Evolutionary conservation across 2,888 invertebrate genomes (phyloP).

Genomic region (Calliphora vomitoria): DNA sequence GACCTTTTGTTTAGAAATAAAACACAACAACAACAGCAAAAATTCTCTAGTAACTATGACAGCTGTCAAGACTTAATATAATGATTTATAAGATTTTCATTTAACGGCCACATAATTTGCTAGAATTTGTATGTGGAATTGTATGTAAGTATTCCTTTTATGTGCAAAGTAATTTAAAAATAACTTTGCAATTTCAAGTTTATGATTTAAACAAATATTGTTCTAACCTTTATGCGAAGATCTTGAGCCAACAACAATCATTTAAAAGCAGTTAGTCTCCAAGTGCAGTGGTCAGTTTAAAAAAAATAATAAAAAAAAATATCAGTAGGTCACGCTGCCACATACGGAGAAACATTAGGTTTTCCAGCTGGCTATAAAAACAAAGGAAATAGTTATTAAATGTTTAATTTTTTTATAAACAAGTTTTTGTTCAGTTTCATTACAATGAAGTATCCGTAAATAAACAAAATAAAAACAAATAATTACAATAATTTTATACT

Average conservation of each 20-base stretch:
- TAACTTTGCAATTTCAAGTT: slow-evolving; percentile 51
- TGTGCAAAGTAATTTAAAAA: slow-evolving; percentile 47
- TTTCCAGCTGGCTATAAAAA: slow-evolving; percentile 29
- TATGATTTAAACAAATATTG: slow-evolving; percentile 55
- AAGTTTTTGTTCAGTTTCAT: neutral
- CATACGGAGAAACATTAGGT: neutral
- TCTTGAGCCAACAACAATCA: neutral
- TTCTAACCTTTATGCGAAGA: slow-evolving; percentile 35
- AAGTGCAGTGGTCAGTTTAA: slow-evolving; percentile 11
- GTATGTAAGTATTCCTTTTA: slow-evolving; percentile 32
- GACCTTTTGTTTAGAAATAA: slow-evolving; percentile 55
- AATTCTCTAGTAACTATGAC: slow-evolving; percentile 47
- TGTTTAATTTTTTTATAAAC: slow-evolving; percentile 10
- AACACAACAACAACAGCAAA: neutral
- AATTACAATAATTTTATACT: neutral
- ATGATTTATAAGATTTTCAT: slow-evolving; percentile 56
- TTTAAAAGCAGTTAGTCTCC: neutral
- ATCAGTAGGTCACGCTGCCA: slow-evolving; percentile 54
- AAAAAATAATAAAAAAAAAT: slow-evolving; percentile 28
- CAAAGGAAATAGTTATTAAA: slow-evolving; percentile 66
- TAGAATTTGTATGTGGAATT: slow-evolving; percentile 2
- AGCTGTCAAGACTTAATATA: slow-evolving; percentile 52
- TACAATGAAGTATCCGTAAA: neutral
- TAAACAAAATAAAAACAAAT: neutral
- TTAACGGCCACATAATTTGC: slow-evolving; percentile 29